These are phyloP conservation scores for Saccopteryx leptura DNA, from an alignment of 2,113 vertebrate genomes.

Conservation along the genomic window DNA sequence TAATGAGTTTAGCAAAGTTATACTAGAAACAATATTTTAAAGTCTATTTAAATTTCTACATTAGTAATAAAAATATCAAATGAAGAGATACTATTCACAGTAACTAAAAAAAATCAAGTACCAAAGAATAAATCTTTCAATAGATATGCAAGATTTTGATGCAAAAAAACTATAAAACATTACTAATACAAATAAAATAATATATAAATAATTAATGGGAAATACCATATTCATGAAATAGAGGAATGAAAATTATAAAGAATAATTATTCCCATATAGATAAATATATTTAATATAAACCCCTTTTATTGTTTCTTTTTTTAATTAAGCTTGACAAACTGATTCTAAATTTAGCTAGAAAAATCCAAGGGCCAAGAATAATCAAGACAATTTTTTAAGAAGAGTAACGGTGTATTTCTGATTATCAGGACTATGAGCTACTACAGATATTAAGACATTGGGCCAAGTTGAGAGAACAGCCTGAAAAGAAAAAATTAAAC, in stretches of 20 bases:
- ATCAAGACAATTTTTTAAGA: neutral
- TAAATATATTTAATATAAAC: neutral
- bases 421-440: neutral
- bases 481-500: neutral
- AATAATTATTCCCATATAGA: neutral
- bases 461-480: neutral
- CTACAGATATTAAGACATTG: neutral
- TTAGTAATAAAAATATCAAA: neutral
- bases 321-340: neutral
- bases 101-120: slow-evolving; percentile 49
- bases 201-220: neutral
- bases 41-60: slow-evolving; percentile 25
- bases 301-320: neutral
- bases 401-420: neutral
- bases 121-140: slow-evolving; percentile 13
- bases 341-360: slow-evolving; percentile 9
- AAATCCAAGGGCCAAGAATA: neutral
- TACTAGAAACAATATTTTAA: neutral
- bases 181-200: slow-evolving; percentile 17
- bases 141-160: neutral
- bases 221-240: neutral
- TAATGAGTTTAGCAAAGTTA: neutral
- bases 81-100: neutral
- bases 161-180: neutral
- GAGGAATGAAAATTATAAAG: slow-evolving; percentile 16